phyloP scores from a whole-genome alignment of 92 coral and sea anemone genomes.

The Actinernus sp. region DNA sequence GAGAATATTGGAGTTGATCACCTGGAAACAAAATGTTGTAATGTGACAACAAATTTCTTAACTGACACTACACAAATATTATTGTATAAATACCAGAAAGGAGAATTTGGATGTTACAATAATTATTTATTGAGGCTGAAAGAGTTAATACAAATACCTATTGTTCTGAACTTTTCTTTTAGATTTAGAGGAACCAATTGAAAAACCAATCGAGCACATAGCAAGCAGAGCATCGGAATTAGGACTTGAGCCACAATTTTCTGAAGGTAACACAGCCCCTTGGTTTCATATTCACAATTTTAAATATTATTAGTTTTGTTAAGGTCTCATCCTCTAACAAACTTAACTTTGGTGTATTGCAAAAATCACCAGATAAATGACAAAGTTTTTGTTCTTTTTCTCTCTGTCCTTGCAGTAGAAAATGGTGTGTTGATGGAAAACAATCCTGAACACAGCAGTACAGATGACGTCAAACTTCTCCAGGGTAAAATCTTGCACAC shows the following conservation, averaged over 20 bases:
- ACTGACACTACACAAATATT: too few species aligned
- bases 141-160: too few species aligned
- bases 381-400: neutral
- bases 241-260: constrained; percentile 10
- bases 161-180: neutral
- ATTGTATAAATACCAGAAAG: too few species aligned
- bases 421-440: constrained; percentile 4
- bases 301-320: neutral
- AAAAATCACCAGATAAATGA: too few species aligned
- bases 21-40: too few species aligned
- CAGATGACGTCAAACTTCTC: constrained; percentile 62
- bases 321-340: neutral
- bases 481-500: constrained; percentile 60
- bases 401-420: constrained; percentile 9
- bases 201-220: constrained; percentile 2
- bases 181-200: constrained; percentile 11
- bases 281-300: too few species aligned
- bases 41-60: too few species aligned
- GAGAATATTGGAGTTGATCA: too few species aligned
- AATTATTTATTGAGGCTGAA: too few species aligned
- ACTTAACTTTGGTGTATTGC: neutral
- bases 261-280: too few species aligned
- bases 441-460: constrained; percentile 34
- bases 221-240: constrained; percentile 2
- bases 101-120: too few species aligned